A percentile compares a stretch with the other conserved stretches of the same genome.
Evolutionary conservation across 2,113 vertebrate genomes (phyloP).

Genomic region (Gopherus flavomarginatus): DNA sequence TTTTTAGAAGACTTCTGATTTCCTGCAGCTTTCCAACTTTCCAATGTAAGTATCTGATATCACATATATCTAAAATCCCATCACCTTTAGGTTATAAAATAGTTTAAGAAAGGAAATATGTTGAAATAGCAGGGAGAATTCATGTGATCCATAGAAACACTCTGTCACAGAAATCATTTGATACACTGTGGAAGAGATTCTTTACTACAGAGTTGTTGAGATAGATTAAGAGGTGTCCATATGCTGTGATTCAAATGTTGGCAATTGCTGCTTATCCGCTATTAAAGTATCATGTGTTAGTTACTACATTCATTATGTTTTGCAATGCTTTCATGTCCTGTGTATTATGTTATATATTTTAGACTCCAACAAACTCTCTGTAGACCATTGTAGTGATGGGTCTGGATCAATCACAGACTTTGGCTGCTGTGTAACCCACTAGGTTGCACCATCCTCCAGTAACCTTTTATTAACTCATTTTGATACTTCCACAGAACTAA

Average conservation of each 20-base stretch:
- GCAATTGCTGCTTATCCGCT: background rate
- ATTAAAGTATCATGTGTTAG: accelerated
- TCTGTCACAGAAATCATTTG: background rate
- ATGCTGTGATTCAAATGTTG: background rate
- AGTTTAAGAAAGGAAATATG: background rate
- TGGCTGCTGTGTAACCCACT: background rate
- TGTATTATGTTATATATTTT: background rate
- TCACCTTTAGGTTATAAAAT: background rate
- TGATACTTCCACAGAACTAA: background rate
- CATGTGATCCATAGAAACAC: background rate
- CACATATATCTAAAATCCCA: background rate
- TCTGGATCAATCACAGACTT: accelerated
- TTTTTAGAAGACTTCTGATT: background rate
- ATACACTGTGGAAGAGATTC: background rate
- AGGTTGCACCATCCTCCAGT: background rate
- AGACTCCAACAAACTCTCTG: background rate
- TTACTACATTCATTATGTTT: background rate
- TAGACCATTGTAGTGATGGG: background rate
- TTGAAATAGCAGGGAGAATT: background rate
- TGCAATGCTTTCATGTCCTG: background rate
- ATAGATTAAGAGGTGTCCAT: background rate
- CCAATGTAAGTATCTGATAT: background rate
- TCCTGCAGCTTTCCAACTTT: background rate
- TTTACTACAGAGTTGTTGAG: background rate
- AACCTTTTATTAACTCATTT: background rate